Percentiles rank a stretch among this genome's conserved stretches.
phyloP scores from a whole-genome alignment of 2,113 vertebrate species.

The Centrocercus urophasianus region DNA sequence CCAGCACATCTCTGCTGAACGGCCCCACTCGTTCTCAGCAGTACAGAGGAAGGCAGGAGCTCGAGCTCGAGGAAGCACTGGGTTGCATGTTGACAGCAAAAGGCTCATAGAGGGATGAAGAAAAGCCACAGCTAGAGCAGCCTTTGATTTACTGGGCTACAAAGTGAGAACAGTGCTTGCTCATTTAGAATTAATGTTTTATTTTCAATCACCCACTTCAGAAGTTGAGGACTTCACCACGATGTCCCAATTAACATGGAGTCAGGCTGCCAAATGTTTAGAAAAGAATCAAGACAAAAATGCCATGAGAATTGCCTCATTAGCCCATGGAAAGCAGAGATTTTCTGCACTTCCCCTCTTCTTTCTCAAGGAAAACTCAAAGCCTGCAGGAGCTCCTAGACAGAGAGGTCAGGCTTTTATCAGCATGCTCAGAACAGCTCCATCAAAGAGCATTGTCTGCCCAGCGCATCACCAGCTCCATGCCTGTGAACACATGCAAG shows the following conservation, averaged over 20 bases:
- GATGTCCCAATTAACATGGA: background rate
- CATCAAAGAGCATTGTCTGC: fast-evolving
- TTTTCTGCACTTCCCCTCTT: background rate
- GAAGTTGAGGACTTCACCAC: background rate
- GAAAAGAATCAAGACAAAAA: background rate
- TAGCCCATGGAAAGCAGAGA: background rate
- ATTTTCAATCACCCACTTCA: background rate
- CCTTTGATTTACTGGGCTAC: background rate
- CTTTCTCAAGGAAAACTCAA: background rate
- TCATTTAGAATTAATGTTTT: background rate
- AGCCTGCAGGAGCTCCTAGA: background rate
- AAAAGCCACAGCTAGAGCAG: background rate
- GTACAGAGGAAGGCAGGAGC: background rate
- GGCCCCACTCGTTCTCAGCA: background rate
- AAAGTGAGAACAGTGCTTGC: background rate
- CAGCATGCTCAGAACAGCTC: background rate
- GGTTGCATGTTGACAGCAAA: background rate
- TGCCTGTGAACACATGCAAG: fast-evolving
- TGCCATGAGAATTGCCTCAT: background rate
- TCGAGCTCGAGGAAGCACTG: background rate
- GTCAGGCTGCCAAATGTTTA: background rate
- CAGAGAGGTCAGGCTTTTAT: background rate
- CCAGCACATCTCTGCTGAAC: fast-evolving
- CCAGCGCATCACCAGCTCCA: fast-evolving
- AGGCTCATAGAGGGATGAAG: background rate